Percentiles rank a stretch among this genome's conserved stretches.
phyloP scores from a whole-genome alignment of 2,797 vertebrate species.

The Euphonia xanthogaster region DNA sequence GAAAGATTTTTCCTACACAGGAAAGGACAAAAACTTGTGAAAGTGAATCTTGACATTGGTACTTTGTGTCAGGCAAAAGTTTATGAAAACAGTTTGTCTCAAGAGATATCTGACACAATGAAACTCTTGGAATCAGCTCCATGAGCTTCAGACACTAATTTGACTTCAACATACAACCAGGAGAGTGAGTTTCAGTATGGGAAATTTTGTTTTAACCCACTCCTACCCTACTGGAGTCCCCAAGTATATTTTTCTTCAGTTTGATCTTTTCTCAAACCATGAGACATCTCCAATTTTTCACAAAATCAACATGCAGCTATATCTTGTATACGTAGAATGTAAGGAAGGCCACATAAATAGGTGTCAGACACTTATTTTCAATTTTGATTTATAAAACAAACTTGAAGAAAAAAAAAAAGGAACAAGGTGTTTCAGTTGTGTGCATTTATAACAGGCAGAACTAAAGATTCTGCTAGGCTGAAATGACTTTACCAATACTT shows the following conservation, averaged over 20 bases:
- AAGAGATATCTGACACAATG: neutral
- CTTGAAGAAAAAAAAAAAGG: neutral
- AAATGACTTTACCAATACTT: neutral
- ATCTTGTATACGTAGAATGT: accelerated
- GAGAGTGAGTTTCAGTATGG: neutral
- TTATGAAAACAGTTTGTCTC: neutral
- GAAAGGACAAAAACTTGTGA: neutral
- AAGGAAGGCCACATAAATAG: neutral
- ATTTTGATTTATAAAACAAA: neutral
- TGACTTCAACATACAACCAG: neutral
- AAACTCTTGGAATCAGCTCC: neutral
- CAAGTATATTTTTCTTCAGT: neutral
- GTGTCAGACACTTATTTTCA: neutral
- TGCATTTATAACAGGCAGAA: neutral
- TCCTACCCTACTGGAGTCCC: neutral
- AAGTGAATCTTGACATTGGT: neutral
- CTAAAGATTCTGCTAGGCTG: neutral
- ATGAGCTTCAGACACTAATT: accelerated
- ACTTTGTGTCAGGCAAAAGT: neutral
- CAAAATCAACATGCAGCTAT: neutral
- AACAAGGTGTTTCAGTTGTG: neutral
- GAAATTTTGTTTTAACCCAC: neutral
- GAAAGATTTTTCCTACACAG: neutral
- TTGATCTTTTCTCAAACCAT: neutral
- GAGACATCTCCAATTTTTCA: neutral